A percentile compares a stretch with the other conserved stretches of the same genome.
These are phyloP conservation scores for Rhyacophila brunnea DNA, from an alignment of 1,140 invertebrate genomes.

Conservation along the genomic window DNA sequence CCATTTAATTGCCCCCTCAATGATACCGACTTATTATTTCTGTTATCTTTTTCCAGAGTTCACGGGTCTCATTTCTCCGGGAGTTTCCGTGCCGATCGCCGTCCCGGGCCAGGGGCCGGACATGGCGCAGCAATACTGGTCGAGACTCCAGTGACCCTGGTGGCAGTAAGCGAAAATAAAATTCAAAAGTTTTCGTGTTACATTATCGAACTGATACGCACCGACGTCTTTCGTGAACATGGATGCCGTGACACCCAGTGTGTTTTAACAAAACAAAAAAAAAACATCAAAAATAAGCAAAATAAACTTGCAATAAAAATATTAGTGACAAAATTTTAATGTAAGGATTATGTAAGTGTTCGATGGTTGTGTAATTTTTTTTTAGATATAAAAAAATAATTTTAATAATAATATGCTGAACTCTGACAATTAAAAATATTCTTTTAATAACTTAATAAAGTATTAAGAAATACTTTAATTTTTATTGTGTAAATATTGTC, in stretches of 20 bases:
- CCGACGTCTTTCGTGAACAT: neutral
- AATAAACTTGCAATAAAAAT: slow-evolving; percentile 1
- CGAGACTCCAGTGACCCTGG: slow-evolving; percentile 83
- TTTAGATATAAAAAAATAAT: neutral
- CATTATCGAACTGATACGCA: neutral
- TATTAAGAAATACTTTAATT: neutral
- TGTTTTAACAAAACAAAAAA: neutral
- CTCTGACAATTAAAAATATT: neutral
- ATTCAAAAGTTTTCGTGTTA: slow-evolving; percentile 27
- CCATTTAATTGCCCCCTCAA: no score
- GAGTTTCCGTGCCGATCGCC: slow-evolving; percentile 89
- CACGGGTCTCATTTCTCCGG: slow-evolving; percentile 84
- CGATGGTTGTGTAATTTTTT: slow-evolving; percentile 24
- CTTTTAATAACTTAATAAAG: neutral
- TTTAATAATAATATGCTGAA: neutral
- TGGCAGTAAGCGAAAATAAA: slow-evolving; percentile 43
- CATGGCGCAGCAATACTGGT: slow-evolving; percentile 81
- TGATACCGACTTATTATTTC: no score
- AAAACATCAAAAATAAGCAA: slow-evolving; percentile 4
- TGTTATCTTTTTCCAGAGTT: slow-evolving; percentile 48
- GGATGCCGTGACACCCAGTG: neutral
- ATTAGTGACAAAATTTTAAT: neutral
- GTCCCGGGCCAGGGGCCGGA: slow-evolving; percentile 79
- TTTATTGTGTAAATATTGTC: neutral
- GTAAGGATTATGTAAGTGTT: slow-evolving; percentile 12